Percentiles rank a stretch among this genome's conserved stretches.
These are phyloP conservation scores for Caenorhabditis angaria DNA, from an alignment of 2,888 invertebrate genomes.

Conservation along the genomic window DNA sequence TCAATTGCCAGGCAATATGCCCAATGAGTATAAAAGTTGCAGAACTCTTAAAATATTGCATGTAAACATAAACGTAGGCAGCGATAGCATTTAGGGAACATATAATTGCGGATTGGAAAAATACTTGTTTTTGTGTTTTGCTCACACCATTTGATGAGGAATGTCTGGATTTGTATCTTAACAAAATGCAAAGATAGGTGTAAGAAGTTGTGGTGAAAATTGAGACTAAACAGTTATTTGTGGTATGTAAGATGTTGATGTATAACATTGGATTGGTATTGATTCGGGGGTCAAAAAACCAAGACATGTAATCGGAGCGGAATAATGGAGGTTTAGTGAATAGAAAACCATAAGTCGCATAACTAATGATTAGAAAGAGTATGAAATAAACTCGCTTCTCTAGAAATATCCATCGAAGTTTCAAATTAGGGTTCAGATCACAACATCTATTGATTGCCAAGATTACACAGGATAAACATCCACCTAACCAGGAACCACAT, in stretches of 20 bases:
- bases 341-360: not conserved
- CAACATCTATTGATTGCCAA: slow-evolving; percentile 18
- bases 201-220: not conserved
- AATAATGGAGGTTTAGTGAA: slow-evolving; percentile 3
- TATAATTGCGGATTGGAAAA: slow-evolving; percentile 21
- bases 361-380: slow-evolving; percentile 4
- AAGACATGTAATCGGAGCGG: not conserved
- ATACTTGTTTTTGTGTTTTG: slow-evolving; percentile 22
- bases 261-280: not conserved
- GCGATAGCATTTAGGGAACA: slow-evolving; percentile 43
- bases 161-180: slow-evolving; percentile 21
- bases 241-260: not conserved
- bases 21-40: slow-evolving; percentile 38
- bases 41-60: slow-evolving; percentile 48
- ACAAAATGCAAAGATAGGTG: slow-evolving; percentile 23
- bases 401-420: slow-evolving; percentile 4
- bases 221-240: not conserved
- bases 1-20: slow-evolving; percentile 48
- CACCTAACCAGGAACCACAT: slow-evolving; percentile 22
- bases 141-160: slow-evolving; percentile 12
- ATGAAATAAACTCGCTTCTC: slow-evolving; percentile 18
- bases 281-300: not conserved
- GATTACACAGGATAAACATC: slow-evolving; percentile 17
- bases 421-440: slow-evolving; percentile 12
- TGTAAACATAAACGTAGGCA: slow-evolving; percentile 51